These are phyloP conservation scores for Rattus norvegicus DNA, from an alignment of 2,113 vertebrate species.

Conservation along the genomic window DNA sequence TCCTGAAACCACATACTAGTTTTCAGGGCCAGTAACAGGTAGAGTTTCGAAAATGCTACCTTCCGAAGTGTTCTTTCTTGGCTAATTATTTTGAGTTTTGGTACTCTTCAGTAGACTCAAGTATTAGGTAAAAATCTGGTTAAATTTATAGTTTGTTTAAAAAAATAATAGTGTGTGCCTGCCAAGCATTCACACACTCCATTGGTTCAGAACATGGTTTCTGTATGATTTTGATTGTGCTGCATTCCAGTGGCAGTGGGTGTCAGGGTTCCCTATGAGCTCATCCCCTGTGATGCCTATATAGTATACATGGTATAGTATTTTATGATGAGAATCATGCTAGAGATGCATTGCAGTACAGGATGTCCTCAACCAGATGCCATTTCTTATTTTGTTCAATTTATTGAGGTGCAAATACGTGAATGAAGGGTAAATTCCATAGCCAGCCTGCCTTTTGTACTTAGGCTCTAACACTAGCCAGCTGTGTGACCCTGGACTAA, in stretches of 20 bases:
- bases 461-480: not conserved
- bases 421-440: not conserved
- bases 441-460: not conserved
- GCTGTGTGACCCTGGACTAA: not conserved
- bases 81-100: not conserved
- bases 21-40: not conserved
- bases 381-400: not conserved
- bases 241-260: fast-evolving
- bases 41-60: not conserved
- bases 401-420: not conserved
- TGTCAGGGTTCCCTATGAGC: not conserved
- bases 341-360: not conserved
- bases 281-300: not conserved
- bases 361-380: not conserved
- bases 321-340: not conserved
- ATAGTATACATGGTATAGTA: not conserved
- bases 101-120: not conserved
- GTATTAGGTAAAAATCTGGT: not conserved
- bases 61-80: not conserved
- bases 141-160: not conserved
- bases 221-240: not conserved
- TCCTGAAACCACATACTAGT: not conserved
- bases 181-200: not conserved
- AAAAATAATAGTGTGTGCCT: not conserved
- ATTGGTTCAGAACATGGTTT: not conserved